Evolutionary conservation across 2,113 vertebrate species (phyloP).

Genomic region (Gallinago undulata): DNA sequence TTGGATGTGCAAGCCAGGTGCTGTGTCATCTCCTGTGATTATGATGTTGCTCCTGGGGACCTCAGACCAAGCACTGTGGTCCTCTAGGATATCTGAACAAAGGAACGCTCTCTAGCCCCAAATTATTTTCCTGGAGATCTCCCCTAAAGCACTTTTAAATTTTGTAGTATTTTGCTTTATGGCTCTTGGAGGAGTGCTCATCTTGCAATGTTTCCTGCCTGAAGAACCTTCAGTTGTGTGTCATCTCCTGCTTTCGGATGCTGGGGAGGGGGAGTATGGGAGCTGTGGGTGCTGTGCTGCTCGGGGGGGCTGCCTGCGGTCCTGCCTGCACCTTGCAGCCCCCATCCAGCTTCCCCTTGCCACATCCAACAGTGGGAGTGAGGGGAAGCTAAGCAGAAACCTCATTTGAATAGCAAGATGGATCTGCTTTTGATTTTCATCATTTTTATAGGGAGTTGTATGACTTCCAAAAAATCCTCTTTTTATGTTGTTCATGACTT

Average conservation of each 20-base stretch:
- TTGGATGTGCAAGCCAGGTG: background rate
- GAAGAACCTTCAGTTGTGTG: background rate
- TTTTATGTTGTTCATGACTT: slow-evolving; percentile 38
- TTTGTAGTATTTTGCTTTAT: background rate
- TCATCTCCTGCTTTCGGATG: background rate
- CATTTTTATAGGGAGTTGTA: slow-evolving; percentile 40
- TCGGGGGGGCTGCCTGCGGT: background rate
- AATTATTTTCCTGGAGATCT: background rate
- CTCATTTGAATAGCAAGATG: background rate
- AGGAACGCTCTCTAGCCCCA: accelerated
- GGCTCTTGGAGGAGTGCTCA: background rate
- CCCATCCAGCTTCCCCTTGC: background rate
- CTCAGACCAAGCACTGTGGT: background rate
- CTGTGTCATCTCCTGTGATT: background rate
- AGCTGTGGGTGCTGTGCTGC: background rate
- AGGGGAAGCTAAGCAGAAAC: background rate
- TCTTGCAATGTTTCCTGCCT: background rate
- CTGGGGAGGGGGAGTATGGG: accelerated
- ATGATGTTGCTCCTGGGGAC: background rate
- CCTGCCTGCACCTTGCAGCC: too few species aligned
- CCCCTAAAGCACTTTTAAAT: background rate
- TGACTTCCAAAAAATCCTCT: background rate
- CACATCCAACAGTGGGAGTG: background rate
- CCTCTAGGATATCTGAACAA: background rate
- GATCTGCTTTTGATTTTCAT: slow-evolving; percentile 38